These are phyloP conservation scores for Linepithema humile DNA, from an alignment of 1,140 invertebrate genomes.

Conservation along the genomic window DNA sequence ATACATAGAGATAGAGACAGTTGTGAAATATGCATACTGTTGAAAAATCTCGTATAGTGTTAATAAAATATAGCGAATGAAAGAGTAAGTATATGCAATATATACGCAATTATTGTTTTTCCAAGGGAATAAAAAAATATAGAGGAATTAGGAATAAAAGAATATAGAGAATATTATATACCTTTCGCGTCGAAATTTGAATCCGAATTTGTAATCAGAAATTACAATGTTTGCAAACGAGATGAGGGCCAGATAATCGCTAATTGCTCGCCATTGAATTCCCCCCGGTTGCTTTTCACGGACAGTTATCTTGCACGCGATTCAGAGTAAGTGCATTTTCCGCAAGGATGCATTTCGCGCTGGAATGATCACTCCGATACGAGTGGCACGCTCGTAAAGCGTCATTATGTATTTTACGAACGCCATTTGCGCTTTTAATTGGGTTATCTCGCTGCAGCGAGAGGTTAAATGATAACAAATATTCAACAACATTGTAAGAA, in stretches of 20 bases:
- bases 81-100: no score
- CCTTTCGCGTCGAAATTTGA: neutral
- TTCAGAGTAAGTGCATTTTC: slow-evolving; percentile 9
- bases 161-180: no score
- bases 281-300: neutral
- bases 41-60: no score
- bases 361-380: neutral
- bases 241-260: neutral
- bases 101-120: neutral
- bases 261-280: slow-evolving; percentile 25
- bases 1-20: neutral
- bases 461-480: neutral
- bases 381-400: neutral
- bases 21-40: no score
- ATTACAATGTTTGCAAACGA: neutral
- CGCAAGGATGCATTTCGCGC: neutral
- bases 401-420: slow-evolving; percentile 20
- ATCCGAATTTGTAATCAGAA: neutral
- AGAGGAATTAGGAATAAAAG: no score
- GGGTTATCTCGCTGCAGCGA: neutral
- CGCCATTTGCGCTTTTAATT: neutral
- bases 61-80: no score
- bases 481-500: neutral
- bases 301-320: slow-evolving; percentile 11
- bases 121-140: neutral